Percentiles rank a stretch among this genome's conserved stretches.
Evolutionary conservation across 2,113 vertebrate genomes (phyloP).

Genomic region (Limnothrissa miodon): DNA sequence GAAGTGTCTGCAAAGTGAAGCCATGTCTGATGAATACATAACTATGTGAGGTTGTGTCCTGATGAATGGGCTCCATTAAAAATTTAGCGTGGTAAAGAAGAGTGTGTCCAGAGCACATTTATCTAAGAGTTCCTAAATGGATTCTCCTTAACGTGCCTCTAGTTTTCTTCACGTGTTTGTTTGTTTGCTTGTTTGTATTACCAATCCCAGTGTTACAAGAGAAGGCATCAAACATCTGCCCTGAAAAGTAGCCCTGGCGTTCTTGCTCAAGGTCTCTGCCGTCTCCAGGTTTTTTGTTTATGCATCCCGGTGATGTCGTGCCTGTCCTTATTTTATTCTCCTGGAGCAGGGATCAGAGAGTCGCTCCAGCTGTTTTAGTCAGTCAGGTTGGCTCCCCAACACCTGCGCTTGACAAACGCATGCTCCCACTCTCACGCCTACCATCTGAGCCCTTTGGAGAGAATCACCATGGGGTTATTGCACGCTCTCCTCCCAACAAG

Average conservation of each 20-base stretch:
- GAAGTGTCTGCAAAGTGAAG: neutral
- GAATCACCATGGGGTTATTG: constrained; percentile 10
- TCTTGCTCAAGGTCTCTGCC: neutral
- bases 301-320: neutral
- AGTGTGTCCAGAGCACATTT: constrained; percentile 10
- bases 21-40: neutral
- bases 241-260: neutral
- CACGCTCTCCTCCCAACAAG: neutral
- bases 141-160: neutral
- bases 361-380: constrained; percentile 2
- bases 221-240: neutral
- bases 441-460: constrained; percentile 8
- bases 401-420: neutral
- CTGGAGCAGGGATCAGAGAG: neutral
- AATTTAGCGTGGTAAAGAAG: neutral
- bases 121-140: neutral
- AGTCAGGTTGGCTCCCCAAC: neutral
- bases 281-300: neutral
- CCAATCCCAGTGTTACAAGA: neutral
- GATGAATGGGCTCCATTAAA: neutral
- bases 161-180: neutral
- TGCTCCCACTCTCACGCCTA: neutral
- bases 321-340: constrained; percentile 11
- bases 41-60: neutral
- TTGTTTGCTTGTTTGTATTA: neutral